Base-by-base conservation (phyloP, 1,140 invertebrate species). In the Trichomalopsis sarcophagae region DNA sequence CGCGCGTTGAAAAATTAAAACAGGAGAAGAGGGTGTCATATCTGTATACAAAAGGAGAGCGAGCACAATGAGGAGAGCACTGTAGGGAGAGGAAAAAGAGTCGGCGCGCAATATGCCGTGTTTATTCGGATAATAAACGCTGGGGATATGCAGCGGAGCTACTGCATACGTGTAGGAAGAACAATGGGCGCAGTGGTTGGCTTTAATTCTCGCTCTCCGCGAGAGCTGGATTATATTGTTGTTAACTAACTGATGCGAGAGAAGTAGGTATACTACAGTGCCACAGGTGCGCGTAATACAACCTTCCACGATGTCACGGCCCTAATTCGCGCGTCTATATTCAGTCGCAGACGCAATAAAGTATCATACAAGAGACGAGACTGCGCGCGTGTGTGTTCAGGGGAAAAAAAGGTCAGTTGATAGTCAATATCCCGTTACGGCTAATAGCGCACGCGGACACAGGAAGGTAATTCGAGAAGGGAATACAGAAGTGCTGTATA, bases 111-210 rank as follows among this genome's bases (percentile, higher is more conserved):
- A 86, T 84, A 82, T 66, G 77, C 55, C 23, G 69, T 81, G 71
- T 76, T 81, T 75, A 81, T 81, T 75, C 79, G 71, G 68, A 81
- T 76, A 81, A 75, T 81, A 86, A 88, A 87, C 86, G 87, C 55
- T 55, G 50, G 0, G 50, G 50, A 47, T 47, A n/a, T n/a, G n/a
- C n/a, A n/a, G 44, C 14, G n/a, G 50, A 33, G 33, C 33, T 33
- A 33, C 33, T 33, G 33, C 4, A 33, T 33, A 33, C 13, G 6
- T 6, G 55, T 14, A 62, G 33, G 33, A 17, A 62, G 50, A 66
- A 83, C 82, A 84, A 69, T n/a, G 30, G 33, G 30, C 21, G 4
- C 2, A 69, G 36, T 36, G 9, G 50, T 47, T 71, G 55, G 7
- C n/a, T 71, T 81, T 27, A 44, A 81, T 81, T 81, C 27, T 69